Evolutionary conservation across 2,888 invertebrate species (phyloP).

Genomic region (Lithophane leautieri): DNA sequence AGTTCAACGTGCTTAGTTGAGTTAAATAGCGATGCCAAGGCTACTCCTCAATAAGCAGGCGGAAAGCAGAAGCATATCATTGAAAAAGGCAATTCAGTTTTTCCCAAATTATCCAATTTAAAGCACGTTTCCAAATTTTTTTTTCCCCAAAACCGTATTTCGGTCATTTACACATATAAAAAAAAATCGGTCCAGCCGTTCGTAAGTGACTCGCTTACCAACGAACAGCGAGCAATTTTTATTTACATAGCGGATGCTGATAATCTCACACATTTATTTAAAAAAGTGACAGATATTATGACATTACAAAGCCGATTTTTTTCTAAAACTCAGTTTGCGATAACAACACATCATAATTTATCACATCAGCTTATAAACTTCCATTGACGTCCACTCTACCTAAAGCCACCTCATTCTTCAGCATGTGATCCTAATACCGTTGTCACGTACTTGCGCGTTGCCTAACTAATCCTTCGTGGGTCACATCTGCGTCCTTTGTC

Average conservation of each 20-base stretch:
- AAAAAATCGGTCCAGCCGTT: neutral
- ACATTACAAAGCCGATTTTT: neutral
- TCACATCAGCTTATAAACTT: slow-evolving; percentile 33
- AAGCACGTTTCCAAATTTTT: neutral
- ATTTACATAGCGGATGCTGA: neutral
- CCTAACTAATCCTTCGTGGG: slow-evolving; percentile 43
- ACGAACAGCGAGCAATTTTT: no score
- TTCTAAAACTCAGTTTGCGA: neutral
- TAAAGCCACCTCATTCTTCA: slow-evolving; percentile 16
- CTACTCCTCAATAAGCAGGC: neutral
- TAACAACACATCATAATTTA: slow-evolving; percentile 18
- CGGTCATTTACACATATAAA: neutral
- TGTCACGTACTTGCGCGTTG: slow-evolving; percentile 39
- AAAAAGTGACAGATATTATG: no score
- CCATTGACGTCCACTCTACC: slow-evolving; percentile 6
- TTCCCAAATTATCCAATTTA: neutral
- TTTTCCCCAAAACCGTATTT: neutral
- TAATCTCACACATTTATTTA: no score
- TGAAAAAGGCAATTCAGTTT: neutral
- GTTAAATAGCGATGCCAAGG: slow-evolving; percentile 7
- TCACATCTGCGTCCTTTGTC: slow-evolving; percentile 51
- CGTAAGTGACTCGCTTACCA: neutral
- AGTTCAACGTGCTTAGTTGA: slow-evolving; percentile 4
- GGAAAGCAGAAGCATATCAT: neutral
- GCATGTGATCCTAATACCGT: slow-evolving; percentile 18